Base-by-base conservation (phyloP, 2,888 invertebrate genomes). In the Mesorhabditis spiculigera region DNA sequence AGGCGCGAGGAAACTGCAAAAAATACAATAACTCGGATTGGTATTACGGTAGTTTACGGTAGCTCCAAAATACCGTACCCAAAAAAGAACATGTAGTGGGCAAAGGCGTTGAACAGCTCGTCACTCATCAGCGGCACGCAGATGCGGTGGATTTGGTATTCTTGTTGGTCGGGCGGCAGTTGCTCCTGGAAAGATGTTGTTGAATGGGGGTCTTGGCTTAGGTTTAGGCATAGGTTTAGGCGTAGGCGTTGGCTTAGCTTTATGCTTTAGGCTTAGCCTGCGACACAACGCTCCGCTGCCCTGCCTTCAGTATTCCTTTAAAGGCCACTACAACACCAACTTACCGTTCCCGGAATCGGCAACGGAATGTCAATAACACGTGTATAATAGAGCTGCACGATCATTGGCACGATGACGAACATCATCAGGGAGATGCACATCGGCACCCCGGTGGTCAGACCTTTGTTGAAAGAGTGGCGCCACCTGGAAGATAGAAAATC, bases 61-160 rank as follows among this genome's bases (percentile, higher is more conserved):
- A 50, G 8, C 58, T 50, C n/a, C n/a, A 10, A 10, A 50, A 50
- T 13, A 50, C 8, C 58, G 8, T 50, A 50, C 58, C 81, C 81
- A 61, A 72, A 74, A 43, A 76, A 68, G 69, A 82, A 82, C 3
- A 80, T 82, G 71, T 81, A 82, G 13, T 75, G 73, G 43, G 78
- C 78, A 65, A 78, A 82, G 42, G 71, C 66, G 63, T 76, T 73
- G 73, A 77, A 77, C 8, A 77, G 66, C 16, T 68, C 50, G 44
- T 75, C 72, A 4, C 73, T 68, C 77, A 77, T 77, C 42, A 65
- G 64, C 16, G 75, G 74, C 13, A 77, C 71, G 43, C 77, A 77
- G 42, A 75, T 66, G n/a, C 58, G 58, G n/a, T 50, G 58, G n/a
- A 50, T 50, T 50, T 50, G 58, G n/a, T 50, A 50, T 50, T 10